Base-by-base conservation (phyloP, 2,888 invertebrate genomes). In the Oasisia sp. region DNA sequence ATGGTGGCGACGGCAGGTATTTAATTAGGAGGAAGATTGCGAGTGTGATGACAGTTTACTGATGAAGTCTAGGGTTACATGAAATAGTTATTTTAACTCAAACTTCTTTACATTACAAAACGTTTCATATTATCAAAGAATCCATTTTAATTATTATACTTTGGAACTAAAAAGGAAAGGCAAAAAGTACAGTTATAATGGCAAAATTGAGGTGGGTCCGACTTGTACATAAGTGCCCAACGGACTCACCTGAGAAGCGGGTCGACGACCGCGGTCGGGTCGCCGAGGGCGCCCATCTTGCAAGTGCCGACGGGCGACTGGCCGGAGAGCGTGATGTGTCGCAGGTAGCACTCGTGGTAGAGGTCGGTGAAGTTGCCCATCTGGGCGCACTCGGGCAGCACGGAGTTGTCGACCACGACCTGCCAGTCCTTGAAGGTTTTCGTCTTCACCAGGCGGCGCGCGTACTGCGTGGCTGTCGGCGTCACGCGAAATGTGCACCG, bases 261-360 rank as follows among this genome's bases (percentile, higher is more conserved):
- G 95, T 98, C 98, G 0, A 98, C 97, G 0, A 98, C 98, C 0
- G 97, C 97, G 95, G 95, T 94, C 4, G 94, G 93, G 93, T 97
- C 96, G 2, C 95, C 94, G 0, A 56, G 92, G 32, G 94, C 95
- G 3, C 98, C 98, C 95, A 98, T 98, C 32, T 97, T 97, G 95
- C 98, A 98, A 0, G 98, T 98, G 1, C 98, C 98, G 0, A 97
- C 97, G 0, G 97, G 97, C 96, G 98, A 98, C 95, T 98, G 98
- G 0, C 98, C 97, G 0, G 98, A 94, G 7, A 95, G 94, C 0
- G 96, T 95, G 91, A 95, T 94, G 89, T 94, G 94, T 8, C 95
- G 94, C 44, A 96, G 93, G 93, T 94, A 94, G 90, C 94, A 95
- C 92, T 95, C 94, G 91, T 94, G 92, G 92, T 94, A 95, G 14